These are phyloP conservation scores for Parnassius glacialis DNA, from an alignment of 2,888 invertebrate genomes.

Conservation along the genomic window DNA sequence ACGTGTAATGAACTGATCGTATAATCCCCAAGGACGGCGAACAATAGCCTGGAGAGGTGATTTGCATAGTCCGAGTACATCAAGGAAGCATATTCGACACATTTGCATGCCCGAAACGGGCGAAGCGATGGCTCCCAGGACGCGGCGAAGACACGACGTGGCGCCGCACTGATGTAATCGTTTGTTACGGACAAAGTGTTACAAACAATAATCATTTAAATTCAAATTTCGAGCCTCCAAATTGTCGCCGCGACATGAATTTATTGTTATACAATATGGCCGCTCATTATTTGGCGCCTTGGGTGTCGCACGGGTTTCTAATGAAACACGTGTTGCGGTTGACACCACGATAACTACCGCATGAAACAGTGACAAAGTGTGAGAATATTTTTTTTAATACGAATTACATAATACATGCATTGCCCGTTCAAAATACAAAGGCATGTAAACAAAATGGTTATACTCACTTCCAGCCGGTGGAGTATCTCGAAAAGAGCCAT, in stretches of 20 bases:
- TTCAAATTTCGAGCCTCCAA: conserved; percentile 60
- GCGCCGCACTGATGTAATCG: conserved; percentile 69
- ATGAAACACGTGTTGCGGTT: conserved; percentile 63
- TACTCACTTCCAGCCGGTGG: conserved; percentile 95
- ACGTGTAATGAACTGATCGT: conserved; percentile 55
- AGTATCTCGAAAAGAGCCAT: conserved; percentile 98
- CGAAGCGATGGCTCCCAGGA: conserved; percentile 49
- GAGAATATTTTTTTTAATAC: conserved; percentile 35
- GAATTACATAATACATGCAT: conserved; percentile 36
- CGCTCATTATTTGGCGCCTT: conserved; percentile 45
- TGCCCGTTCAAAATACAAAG: conserved; percentile 16
- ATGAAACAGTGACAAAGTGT: conserved; percentile 37
- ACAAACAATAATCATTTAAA: conserved; percentile 60
- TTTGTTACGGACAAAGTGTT: conserved; percentile 38
- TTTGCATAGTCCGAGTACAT: conserved; percentile 63
- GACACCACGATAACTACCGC: conserved; percentile 50
- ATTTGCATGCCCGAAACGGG: conserved; percentile 72
- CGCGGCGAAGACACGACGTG: conserved; percentile 39
- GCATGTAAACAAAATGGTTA: conserved; percentile 34
- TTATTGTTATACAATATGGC: conserved; percentile 49
- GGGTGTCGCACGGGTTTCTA: conserved; percentile 42
- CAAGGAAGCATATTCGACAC: conserved; percentile 61
- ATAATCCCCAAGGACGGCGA: conserved; percentile 70
- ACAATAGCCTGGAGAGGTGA: conserved; percentile 72
- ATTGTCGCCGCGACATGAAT: conserved; percentile 58